Base-by-base conservation (phyloP, 2,113 vertebrate species). In the Zosterops pallidus region DNA sequence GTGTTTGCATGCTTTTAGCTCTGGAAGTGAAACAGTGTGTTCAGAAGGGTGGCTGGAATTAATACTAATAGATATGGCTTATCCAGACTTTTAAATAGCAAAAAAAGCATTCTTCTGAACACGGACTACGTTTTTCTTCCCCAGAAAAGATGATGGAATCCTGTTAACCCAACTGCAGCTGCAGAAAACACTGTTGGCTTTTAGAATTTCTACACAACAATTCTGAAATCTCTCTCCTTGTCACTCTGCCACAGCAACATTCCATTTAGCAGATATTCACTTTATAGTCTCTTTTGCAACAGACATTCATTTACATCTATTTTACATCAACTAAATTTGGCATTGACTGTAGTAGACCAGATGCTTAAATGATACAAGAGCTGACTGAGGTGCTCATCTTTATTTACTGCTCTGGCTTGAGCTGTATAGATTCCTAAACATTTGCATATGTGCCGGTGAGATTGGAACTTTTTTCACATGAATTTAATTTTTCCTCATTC, bases 301-400 rank as follows among this genome's bases (percentile, higher is more conserved):
- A 93, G 64, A 92, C 72, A 94, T 91, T 96, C 69, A 97, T 94
- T 95, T 94, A 89, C 65, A 95, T 92, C 78, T 96, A 91, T 95
- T 96, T 96, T 97, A 87, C 90, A 95, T 90, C 78, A 95, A 92
- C 60, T 87, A 95, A 92, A 96, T 92, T 95, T 94, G 95, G 70
- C 92, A 92, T 46, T 94, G 95, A 90, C 60, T 77, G 42, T 55
- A 97, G 85, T 8, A 95, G 90, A 95, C 62, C 88, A 96, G 94
- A 97, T 95, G 82, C 47, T 96, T 88, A 89, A 92, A 77, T 71
- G 80, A 96, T 94, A 37, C 77, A 83, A 82, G 65, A 71, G 60
- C 74, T 93, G 75, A 89, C 71, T 83, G 71, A 3, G 37, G 59
- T 47, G 39, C 86, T 95, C 55, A 68, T 78, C 90, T 77, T 80